These are phyloP conservation scores for Rhinoraja longicauda DNA, from an alignment of 2,797 vertebrate species.

Conservation along the genomic window DNA sequence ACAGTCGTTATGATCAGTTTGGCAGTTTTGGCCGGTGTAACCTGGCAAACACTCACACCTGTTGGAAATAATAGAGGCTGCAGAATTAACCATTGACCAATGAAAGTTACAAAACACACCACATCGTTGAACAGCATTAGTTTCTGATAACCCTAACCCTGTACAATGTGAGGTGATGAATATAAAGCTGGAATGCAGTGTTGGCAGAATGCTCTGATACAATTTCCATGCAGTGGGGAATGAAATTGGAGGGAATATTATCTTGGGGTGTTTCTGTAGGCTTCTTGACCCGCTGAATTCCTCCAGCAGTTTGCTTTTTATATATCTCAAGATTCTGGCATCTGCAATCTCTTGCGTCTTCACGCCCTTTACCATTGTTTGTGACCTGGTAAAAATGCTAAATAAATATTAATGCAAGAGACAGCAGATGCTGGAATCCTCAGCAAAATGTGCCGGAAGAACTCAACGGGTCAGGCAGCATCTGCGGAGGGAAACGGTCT, in stretches of 20 bases:
- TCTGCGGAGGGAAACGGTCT: too few relatives aligned
- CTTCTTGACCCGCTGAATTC: too few relatives aligned
- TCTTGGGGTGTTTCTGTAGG: neutral
- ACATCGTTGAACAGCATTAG: neutral
- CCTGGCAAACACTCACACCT: conserved; percentile 88
- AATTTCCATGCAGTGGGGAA: neutral
- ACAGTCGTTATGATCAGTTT: conserved; percentile 81
- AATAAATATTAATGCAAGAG: neutral
- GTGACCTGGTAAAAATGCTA: neutral
- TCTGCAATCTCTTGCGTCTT: too few relatives aligned
- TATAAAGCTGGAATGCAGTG: too few relatives aligned
- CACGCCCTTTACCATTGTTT: neutral
- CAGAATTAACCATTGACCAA: neutral
- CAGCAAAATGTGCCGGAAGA: too few relatives aligned
- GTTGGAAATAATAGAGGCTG: conserved; percentile 22
- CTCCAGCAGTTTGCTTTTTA: too few relatives aligned
- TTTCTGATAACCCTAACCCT: neutral
- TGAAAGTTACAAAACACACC: neutral
- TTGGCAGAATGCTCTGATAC: neutral
- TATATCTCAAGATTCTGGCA: too few relatives aligned
- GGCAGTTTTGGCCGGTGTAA: conserved; percentile 81
- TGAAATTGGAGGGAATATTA: neutral
- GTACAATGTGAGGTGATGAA: too few relatives aligned
- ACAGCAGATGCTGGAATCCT: too few relatives aligned
- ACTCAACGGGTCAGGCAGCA: too few relatives aligned